phyloP scores from a whole-genome alignment of 2,888 invertebrate genomes.

The Mythimna loreyi region DNA sequence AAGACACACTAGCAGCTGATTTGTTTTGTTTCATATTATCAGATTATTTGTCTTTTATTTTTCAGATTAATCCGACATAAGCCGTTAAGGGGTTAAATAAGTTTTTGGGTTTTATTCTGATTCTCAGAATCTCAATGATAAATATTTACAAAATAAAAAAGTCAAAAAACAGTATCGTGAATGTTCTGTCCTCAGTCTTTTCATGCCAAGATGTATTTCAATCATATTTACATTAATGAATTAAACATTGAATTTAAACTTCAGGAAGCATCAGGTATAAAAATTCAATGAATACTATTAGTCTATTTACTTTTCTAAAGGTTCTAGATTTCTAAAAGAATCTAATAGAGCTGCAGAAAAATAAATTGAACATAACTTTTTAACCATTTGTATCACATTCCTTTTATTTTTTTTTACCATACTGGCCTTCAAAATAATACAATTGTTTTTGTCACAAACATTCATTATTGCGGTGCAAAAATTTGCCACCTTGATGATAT shows the following conservation, averaged over 20 bases:
- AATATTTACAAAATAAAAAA: constrained; percentile 22
- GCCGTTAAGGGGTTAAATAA: too few relatives aligned
- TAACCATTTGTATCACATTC: background rate
- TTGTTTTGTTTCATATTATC: too few relatives aligned
- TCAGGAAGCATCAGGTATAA: constrained; percentile 8
- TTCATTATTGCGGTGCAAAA: background rate
- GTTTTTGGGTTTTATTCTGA: constrained; percentile 7
- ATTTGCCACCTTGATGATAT: background rate
- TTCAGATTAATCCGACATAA: too few relatives aligned
- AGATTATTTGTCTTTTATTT: too few relatives aligned
- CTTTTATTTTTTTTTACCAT: background rate
- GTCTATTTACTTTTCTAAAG: constrained; percentile 15
- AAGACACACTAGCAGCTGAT: too few relatives aligned
- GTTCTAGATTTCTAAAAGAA: constrained; percentile 8
- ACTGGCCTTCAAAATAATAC: background rate
- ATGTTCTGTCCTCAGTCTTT: constrained; percentile 38
- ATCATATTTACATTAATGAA: constrained; percentile 25
- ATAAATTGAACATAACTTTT: background rate
- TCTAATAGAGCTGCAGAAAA: constrained; percentile 1
- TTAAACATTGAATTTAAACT: constrained; percentile 26
- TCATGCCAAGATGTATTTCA: constrained; percentile 9
- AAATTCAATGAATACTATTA: constrained; percentile 8
- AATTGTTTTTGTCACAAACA: background rate
- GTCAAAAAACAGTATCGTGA: background rate
- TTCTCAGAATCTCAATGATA: background rate